These are phyloP conservation scores for Molossus alvarezi DNA, from an alignment of 2,797 vertebrate genomes.

Conservation along the genomic window DNA sequence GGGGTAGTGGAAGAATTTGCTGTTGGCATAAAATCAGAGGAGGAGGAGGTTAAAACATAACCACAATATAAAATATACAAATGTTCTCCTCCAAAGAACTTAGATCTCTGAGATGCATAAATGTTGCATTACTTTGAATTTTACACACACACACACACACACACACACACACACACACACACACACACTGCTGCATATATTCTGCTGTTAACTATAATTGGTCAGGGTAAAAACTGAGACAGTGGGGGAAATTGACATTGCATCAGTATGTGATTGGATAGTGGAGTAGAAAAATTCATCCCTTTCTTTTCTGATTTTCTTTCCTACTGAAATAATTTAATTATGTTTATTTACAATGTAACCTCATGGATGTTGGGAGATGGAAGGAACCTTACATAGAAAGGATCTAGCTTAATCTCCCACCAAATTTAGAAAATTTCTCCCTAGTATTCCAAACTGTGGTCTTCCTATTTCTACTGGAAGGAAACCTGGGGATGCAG, in stretches of 20 bases:
- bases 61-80: slow-evolving; percentile 35
- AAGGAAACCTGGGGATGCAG: background rate
- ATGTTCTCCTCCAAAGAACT: background rate
- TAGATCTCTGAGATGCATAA: slow-evolving; percentile 16
- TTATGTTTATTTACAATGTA: background rate
- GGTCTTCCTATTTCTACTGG: background rate
- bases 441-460: slow-evolving; percentile 8
- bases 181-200: background rate
- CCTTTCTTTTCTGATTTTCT: slow-evolving; percentile 33
- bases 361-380: background rate
- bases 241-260: background rate
- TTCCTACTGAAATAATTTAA: slow-evolving; percentile 19
- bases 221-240: background rate
- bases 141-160: background rate
- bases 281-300: background rate
- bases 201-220: background rate
- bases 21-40: slow-evolving; percentile 57
- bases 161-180: too few relatives aligned
- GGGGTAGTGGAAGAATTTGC: slow-evolving; percentile 34
- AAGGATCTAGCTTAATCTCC: background rate
- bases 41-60: slow-evolving; percentile 62
- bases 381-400: background rate
- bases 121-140: slow-evolving; percentile 34
- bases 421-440: slow-evolving; percentile 21
- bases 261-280: background rate